Evolutionary conservation across 1,140 invertebrate species (phyloP), one percentile per base, ranked within the genome.

Genomic region (Calephelis nemesis): DNA sequence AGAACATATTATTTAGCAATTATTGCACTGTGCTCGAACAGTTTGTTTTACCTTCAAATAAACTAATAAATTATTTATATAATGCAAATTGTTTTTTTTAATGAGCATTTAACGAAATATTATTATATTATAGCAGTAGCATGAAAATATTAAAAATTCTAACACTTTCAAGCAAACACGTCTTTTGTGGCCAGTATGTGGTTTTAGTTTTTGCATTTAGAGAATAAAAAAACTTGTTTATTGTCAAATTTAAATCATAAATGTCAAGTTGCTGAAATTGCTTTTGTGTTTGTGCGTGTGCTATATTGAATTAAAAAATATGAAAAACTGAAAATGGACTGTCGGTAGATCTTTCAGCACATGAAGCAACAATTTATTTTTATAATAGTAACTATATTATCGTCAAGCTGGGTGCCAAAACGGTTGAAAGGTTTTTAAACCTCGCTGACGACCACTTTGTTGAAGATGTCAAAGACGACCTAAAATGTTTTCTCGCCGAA

Each of bases 371-470:
- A 77, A 82, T 80, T 85, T 84, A 73, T 75, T 86, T 79, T 72
- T 74, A 72, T 67, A 67, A 65, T 72, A 70, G 70, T 69, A 73
- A 79, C 72, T 60, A 73, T 65, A 74, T 77, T 67, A 74, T 73
- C 87, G 85, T 81, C 90, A 92, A 92, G 79, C 91, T 92, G 91
- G 91, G 89, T 92, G 81, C 91, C 88, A 92, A 90, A 90, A 90
- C 85, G 69, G 82, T 90, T 62, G 90, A 92, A 73, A 83, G 86
- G 68, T 87, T 92, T 72, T 75, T 92, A 58, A 88, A 83, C 78
- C 80, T 89, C 70, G 90, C 88, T 65, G 90, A 92, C 81, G 82
- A 81, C 64, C 84, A 83, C 78, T 92, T 92, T 76, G 79, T 92
- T 74, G 88, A 92, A 70, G 87, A 92, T 89, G 90, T 92, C 71